A percentile compares a stretch with the other conserved stretches of the same genome.
Conservation (phyloP, 2,113 vertebrate species). For the Coracopsis vasa region DNA sequence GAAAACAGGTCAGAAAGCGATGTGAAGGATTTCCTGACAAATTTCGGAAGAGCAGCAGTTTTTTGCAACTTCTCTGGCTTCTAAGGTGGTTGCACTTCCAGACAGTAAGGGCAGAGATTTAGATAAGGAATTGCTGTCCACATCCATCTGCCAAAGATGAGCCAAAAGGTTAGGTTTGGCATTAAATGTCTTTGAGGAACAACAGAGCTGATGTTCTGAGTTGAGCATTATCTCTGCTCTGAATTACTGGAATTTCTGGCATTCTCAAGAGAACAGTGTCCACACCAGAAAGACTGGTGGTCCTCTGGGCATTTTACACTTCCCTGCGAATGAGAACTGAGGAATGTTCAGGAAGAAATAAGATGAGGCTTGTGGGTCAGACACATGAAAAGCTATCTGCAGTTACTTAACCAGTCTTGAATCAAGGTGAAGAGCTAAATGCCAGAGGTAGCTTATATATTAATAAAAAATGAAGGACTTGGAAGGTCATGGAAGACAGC, state of each 20-base stretch:
- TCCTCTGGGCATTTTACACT: neutral
- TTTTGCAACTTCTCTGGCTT: neutral
- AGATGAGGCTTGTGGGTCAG: neutral
- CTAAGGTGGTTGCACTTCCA: neutral
- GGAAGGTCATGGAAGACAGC: neutral
- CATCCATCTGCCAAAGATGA: neutral
- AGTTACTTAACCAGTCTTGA: neutral
- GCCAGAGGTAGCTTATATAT: neutral
- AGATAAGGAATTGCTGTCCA: neutral
- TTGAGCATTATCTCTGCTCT: neutral
- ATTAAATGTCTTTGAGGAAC: neutral
- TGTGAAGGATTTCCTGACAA: neutral
- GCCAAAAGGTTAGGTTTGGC: neutral
- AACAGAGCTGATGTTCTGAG: neutral
- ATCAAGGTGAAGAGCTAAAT: neutral
- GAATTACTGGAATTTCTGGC: neutral
- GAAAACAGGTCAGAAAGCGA: neutral
- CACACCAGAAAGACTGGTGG: neutral
- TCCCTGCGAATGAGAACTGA: neutral
- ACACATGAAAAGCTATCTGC: neutral
- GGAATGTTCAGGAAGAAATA: neutral
- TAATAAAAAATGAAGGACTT: neutral
- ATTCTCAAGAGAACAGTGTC: neutral
- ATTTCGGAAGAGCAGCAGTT: neutral
- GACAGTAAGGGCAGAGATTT: neutral